Evolutionary conservation across 2,113 vertebrate genomes (phyloP), one percentile per base, ranked within the genome.

Genomic region (Pelobates fuscus): DNA sequence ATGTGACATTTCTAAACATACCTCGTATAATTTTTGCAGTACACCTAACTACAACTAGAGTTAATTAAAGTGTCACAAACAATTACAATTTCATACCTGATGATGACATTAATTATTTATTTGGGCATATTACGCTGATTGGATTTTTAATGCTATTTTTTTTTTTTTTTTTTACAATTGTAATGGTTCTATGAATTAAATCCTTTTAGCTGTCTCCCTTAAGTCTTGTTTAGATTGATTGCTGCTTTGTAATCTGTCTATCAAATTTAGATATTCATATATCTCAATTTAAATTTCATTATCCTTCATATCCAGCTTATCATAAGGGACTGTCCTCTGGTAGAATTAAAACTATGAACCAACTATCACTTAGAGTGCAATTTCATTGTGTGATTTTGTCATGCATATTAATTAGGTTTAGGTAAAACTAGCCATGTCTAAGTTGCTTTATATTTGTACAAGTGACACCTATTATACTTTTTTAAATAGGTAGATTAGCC

Each of bases 221-320:
- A 63, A 63, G 70, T 63, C 60, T 73, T 73, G 46, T 73, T 61
- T 30, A 52, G 57, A 61, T 61, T 71, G 17, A 71, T 61, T 73
- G 70, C 41, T 52, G 25, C 60, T 55, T 71, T 73, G 27, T 32
- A 64, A 52, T 63, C 60, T 63, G 60, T 60, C 60, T 46, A 73
- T 73, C 29, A 64, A 63, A 23, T 54, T 72, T 26, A 32, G 27
- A 72, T 72, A 49, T 62, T 61, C 59, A 71, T 62, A 57, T 37
- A 30, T 62, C 11, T 5, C 43, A 72, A 73, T 64, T 73, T 73
- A 52, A 54, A 73, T 64, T 64, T 64, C 46, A 64, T 73, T 73
- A 64, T 64, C 20, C 15, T 71, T 62, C 59, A 54, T 32, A 52
- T 72, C 59, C 58, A 8, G 11, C 2, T 24, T 60, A 8, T 62